Conservation (phyloP, 2,113 vertebrate species). For the Lagopus muta region DNA sequence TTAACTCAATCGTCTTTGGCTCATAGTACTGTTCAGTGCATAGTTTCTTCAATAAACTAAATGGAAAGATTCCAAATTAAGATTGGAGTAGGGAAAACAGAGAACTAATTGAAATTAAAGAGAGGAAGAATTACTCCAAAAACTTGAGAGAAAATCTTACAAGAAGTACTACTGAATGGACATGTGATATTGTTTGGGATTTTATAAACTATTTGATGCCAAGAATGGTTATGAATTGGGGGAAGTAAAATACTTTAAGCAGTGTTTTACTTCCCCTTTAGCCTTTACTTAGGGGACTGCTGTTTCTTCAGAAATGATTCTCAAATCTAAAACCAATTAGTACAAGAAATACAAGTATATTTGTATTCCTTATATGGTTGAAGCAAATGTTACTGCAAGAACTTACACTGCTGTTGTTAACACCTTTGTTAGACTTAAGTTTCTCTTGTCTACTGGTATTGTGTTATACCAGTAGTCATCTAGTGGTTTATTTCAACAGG, state of each 20-base stretch:
- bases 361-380: neutral
- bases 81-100: neutral
- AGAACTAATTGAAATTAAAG: neutral
- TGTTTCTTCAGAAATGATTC: neutral
- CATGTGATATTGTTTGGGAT: neutral
- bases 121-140: neutral
- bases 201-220: neutral
- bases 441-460: neutral
- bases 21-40: neutral
- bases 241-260: neutral
- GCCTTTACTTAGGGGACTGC: neutral
- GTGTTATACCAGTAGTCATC: neutral
- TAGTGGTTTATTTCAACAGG: neutral
- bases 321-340: neutral
- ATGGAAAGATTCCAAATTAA: neutral
- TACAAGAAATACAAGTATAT: neutral
- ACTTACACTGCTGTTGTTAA: neutral
- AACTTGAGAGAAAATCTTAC: rapidly evolving
- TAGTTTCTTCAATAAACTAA: neutral
- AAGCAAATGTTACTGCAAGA: neutral
- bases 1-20: neutral
- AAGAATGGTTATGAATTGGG: neutral
- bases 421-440: neutral
- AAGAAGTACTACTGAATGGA: neutral
- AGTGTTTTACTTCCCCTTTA: neutral